Evolutionary conservation across 2,797 vertebrate genomes (phyloP).

Genomic region (Manis crassicaudata): DNA sequence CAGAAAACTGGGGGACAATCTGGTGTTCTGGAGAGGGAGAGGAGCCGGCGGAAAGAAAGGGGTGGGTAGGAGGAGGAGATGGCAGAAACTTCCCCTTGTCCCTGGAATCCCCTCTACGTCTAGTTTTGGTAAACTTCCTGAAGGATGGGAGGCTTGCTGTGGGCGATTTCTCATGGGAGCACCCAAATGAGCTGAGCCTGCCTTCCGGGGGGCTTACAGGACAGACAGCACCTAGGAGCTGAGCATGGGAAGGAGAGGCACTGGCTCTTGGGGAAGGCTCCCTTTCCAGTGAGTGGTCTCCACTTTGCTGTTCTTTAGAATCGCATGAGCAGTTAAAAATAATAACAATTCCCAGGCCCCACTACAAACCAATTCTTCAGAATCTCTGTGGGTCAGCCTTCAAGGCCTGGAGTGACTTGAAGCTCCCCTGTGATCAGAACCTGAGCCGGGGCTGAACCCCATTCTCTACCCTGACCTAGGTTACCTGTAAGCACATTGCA

Average conservation of each 20-base stretch:
- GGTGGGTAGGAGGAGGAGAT: neutral
- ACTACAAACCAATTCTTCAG: neutral
- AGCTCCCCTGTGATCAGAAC: neutral
- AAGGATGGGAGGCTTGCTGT: neutral
- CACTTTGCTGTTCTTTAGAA: neutral
- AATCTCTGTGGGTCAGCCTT: neutral
- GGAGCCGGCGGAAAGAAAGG: neutral
- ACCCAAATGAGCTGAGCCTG: neutral
- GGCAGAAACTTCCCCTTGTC: neutral
- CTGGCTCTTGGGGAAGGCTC: neutral
- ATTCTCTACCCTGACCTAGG: rapidly evolving
- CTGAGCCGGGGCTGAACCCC: rapidly evolving
- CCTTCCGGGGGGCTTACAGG: no score
- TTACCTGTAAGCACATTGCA: neutral
- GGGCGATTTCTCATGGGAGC: neutral
- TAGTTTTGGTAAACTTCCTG: neutral
- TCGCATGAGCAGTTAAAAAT: neutral
- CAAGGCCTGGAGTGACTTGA: neutral
- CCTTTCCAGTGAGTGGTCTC: no score
- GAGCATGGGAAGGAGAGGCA: rapidly evolving
- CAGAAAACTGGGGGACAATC: neutral
- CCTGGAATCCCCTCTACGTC: neutral
- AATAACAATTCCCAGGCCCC: no score
- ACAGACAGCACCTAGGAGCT: rapidly evolving
- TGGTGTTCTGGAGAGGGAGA: neutral